Evolutionary conservation across 1,140 invertebrate genomes (phyloP), one percentile per base, ranked within the genome.

Genomic region (Orchesella cincta): DNA sequence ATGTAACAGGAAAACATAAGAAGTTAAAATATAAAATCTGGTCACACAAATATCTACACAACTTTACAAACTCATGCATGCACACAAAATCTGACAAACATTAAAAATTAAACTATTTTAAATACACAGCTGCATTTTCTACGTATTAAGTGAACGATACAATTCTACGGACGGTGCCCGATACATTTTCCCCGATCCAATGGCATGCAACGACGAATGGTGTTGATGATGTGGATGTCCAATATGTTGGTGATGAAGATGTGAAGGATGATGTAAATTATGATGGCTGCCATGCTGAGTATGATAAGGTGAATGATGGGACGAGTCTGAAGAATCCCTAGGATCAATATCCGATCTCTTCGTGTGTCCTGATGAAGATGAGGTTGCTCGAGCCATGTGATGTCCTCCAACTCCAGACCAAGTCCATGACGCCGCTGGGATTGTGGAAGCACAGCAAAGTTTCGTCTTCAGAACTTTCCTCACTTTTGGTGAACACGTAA

Each of bases 401-500:
- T 81, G 77, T 5, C 54, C 67, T 18, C 78, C 81, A 72, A 81
- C 76, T 2, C 81, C 81, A 8, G 81, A 79, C 81, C 81, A 82
- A 8, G 81, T 82, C 81, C 81, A 82, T n/a, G 81, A 82, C 20
- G 81, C 77, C 36, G 74, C 1, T 57, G 57, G 29, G 77, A 75
- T 20, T 20, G 71, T n/a, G 14, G 71, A 36, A 8, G 36, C 3
- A 52, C 72, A 73, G 35, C 81, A 78, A 2, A 82, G 54, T 52
- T 77, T 80, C 0, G 75, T 34, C 23, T 76, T 74, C 14, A 86
- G 57, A 1, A 77, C 83, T 73, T 83, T 79, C 1, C 85, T 79
- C 18, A 85, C 83, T 78, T 85, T 85, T 8, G 84, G 79, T 5
- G 85, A 88, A 79, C 87, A 89, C 12, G 89, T 88, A 83, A 90